Evolutionary conservation across 1,140 invertebrate species (phyloP).

Genomic region (Drosophila littoralis): DNA sequence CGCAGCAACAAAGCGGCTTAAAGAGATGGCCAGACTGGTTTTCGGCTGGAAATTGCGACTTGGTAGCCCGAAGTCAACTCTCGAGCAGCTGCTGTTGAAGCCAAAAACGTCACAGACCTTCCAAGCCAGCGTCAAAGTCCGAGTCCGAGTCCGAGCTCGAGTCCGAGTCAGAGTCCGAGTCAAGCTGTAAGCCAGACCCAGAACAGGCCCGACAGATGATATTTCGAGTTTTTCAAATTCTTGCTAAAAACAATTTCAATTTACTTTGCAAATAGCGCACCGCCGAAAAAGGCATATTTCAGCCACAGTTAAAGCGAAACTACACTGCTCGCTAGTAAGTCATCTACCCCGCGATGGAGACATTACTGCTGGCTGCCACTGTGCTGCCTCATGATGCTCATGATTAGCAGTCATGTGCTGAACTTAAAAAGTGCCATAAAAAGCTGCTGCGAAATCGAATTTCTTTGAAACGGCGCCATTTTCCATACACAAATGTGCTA

Average conservation of each 20-base stretch:
- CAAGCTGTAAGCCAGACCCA: constrained; percentile 22
- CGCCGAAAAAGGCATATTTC: constrained; percentile 39
- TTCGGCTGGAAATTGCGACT: constrained; percentile 66
- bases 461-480: constrained; percentile 41
- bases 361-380: constrained; percentile 8
- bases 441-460: constrained; percentile 12
- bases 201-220: constrained; percentile 53
- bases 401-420: constrained; percentile 43
- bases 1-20: constrained; percentile 42
- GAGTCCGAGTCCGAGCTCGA: constrained; percentile 22
- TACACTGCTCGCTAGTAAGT: neutral
- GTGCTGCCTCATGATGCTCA: constrained; percentile 1
- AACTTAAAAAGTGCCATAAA: constrained; percentile 35
- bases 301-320: constrained; percentile 1
- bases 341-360: constrained; percentile 7
- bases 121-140: neutral
- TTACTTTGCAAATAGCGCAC: constrained; percentile 29
- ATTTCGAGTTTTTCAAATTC: constrained; percentile 56
- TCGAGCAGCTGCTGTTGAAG: constrained; percentile 44
- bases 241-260: constrained; percentile 73
- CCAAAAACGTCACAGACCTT: constrained; percentile 37
- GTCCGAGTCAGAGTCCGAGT: constrained; percentile 9
- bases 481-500: constrained; percentile 27
- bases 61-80: constrained; percentile 25
- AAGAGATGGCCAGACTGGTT: constrained; percentile 77